A percentile compares a stretch with the other conserved stretches of the same genome.
phyloP scores from a whole-genome alignment of 2,888 invertebrate genomes.

The Drosophila melanosoma region DNA sequence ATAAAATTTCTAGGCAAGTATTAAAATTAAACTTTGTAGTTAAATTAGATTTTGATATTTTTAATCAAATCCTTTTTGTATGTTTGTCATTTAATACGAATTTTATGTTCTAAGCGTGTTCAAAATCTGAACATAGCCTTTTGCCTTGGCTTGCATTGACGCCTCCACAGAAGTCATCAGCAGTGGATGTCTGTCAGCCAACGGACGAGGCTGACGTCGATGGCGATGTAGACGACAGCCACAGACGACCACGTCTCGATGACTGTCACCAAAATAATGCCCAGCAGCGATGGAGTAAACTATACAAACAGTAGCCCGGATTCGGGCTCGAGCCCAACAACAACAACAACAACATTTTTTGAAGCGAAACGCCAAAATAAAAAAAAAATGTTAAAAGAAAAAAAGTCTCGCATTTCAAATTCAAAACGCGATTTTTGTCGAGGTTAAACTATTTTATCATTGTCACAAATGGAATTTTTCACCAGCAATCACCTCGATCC shows the following conservation, averaged over 20 bases:
- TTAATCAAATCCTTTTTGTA: not conserved
- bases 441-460: slow-evolving; percentile 84
- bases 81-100: not conserved
- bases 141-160: slow-evolving; percentile 34
- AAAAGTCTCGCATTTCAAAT: slow-evolving; percentile 77
- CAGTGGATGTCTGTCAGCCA: slow-evolving; percentile 3
- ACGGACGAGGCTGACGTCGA: slow-evolving; percentile 10
- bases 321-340: slow-evolving; percentile 32
- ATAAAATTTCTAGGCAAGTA: not conserved
- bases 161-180: slow-evolving; percentile 58
- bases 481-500: slow-evolving; percentile 72
- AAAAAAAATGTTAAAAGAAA: slow-evolving; percentile 10
- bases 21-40: not conserved
- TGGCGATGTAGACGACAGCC: slow-evolving; percentile 16
- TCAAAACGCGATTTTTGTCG: slow-evolving; percentile 83
- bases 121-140: not conserved
- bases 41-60: not conserved
- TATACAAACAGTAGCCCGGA: slow-evolving; percentile 63
- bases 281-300: slow-evolving; percentile 26
- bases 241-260: slow-evolving; percentile 36
- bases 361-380: slow-evolving; percentile 68
- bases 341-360: slow-evolving; percentile 62
- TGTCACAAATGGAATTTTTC: slow-evolving; percentile 83
- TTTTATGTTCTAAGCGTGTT: not conserved
- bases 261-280: slow-evolving; percentile 70